These are phyloP conservation scores for Aleiodes alternator DNA, from an alignment of 2,888 invertebrate genomes.

Conservation along the genomic window DNA sequence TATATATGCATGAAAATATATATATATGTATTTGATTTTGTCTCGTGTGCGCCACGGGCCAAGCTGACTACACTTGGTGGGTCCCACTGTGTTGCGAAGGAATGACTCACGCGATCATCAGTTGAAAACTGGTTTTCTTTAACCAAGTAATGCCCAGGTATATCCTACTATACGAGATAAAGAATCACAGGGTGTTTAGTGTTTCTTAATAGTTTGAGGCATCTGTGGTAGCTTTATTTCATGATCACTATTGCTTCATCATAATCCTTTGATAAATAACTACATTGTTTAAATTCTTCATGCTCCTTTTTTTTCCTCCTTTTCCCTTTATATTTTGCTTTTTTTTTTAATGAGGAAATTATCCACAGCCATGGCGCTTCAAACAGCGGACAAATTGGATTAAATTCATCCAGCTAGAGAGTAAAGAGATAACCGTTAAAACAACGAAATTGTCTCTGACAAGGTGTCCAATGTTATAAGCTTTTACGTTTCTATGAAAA, in stretches of 20 bases:
- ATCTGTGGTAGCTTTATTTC: constrained; percentile 52
- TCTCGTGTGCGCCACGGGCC: constrained; percentile 28
- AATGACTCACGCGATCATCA: constrained; percentile 33
- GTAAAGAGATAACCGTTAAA: constrained; percentile 10
- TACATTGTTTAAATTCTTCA: constrained; percentile 9
- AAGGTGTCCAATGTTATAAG: constrained; percentile 9
- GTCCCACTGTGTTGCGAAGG: constrained; percentile 15
- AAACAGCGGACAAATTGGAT: neutral
- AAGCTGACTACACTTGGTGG: constrained; percentile 20
- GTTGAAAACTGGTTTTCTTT: constrained; percentile 40
- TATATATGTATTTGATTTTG: constrained; percentile 1
- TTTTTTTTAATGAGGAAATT: neutral
- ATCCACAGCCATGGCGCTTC: neutral
- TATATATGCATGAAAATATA: neutral
- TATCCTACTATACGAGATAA: constrained; percentile 47
- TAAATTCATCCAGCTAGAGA: neutral
- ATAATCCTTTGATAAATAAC: neutral
- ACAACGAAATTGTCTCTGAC: constrained; percentile 4
- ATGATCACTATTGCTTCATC: constrained; percentile 18
- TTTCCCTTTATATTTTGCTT: no score
- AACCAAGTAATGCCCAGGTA: constrained; percentile 35
- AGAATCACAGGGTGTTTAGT: constrained; percentile 54
- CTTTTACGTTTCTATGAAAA: neutral
- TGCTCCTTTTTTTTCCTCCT: neutral
- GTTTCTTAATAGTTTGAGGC: constrained; percentile 55